These are phyloP conservation scores for Chaetops frenatus DNA, from an alignment of 2,113 vertebrate genomes.

Conservation along the genomic window DNA sequence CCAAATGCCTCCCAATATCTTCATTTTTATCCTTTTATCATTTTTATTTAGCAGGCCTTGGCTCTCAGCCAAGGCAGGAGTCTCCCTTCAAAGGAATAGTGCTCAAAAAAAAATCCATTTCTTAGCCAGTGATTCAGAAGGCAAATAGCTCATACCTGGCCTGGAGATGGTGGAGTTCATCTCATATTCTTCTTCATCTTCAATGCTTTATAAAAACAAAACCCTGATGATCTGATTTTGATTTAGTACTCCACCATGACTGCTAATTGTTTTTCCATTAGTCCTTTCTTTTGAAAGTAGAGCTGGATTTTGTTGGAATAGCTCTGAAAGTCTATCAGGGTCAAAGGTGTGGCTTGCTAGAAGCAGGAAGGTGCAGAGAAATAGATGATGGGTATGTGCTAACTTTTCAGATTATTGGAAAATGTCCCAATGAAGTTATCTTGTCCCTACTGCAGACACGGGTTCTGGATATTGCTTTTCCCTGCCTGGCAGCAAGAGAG, in stretches of 20 bases:
- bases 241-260: neutral
- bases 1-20: neutral
- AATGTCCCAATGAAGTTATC: neutral
- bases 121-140: neutral
- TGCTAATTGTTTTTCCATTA: neutral
- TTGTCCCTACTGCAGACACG: neutral
- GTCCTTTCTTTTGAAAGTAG: neutral
- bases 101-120: neutral
- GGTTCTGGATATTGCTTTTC: neutral
- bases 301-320: neutral
- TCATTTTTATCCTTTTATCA: neutral
- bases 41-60: no score
- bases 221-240: neutral
- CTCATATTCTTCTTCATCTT: neutral
- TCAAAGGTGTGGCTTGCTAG: neutral
- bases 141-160: neutral
- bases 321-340: neutral
- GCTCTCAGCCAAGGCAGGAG: neutral
- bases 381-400: neutral
- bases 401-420: neutral
- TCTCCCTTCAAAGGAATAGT: neutral
- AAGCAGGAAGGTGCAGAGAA: neutral
- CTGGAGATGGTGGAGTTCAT: neutral
- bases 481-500: neutral
- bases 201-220: neutral